Conservation (phyloP, 30 jellyfish, hydroid and myxozoan genomes). For the Turritopsis rubra region DNA sequence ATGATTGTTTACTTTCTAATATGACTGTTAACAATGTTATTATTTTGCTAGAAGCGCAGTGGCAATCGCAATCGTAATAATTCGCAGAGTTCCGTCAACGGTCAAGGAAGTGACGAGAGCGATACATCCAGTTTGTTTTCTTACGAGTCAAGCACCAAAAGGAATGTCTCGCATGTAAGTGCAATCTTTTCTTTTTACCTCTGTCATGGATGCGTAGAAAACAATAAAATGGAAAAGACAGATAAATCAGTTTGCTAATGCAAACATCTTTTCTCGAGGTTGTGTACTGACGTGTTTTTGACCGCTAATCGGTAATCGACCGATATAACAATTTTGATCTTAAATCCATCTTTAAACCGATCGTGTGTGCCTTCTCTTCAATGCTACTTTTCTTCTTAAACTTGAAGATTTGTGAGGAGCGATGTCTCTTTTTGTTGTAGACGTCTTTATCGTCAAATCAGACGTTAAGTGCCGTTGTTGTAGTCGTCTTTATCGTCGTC, state of each 20-base stretch:
- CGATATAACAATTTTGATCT: too few species aligned
- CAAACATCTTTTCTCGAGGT: too few species aligned
- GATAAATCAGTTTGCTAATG: not conserved
- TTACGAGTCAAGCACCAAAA: conserved; percentile 24
- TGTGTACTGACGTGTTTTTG: too few species aligned
- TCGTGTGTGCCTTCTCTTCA: too few species aligned
- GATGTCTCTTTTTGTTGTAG: not conserved
- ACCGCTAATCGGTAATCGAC: too few species aligned
- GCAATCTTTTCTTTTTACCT: not conserved
- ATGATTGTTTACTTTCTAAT: too few species aligned
- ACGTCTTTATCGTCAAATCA: not conserved
- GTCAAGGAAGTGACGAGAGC: conserved; percentile 81
- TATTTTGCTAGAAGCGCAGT: not conserved
- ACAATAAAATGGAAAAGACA: not conserved
- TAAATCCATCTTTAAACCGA: too few species aligned
- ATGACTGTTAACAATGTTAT: too few species aligned
- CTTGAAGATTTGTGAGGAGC: not conserved
- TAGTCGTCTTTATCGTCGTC: not conserved
- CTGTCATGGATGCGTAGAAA: not conserved
- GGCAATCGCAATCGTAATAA: conserved; percentile 22
- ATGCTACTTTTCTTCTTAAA: too few species aligned
- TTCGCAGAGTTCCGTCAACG: conserved; percentile 41
- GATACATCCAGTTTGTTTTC: conserved; percentile 84
- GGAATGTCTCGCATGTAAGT: conserved; percentile 14
- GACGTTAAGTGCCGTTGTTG: not conserved